A percentile compares a stretch with the other conserved stretches of the same genome.
phyloP scores from a whole-genome alignment of 2,797 vertebrate genomes.

The Acomys russatus region DNA sequence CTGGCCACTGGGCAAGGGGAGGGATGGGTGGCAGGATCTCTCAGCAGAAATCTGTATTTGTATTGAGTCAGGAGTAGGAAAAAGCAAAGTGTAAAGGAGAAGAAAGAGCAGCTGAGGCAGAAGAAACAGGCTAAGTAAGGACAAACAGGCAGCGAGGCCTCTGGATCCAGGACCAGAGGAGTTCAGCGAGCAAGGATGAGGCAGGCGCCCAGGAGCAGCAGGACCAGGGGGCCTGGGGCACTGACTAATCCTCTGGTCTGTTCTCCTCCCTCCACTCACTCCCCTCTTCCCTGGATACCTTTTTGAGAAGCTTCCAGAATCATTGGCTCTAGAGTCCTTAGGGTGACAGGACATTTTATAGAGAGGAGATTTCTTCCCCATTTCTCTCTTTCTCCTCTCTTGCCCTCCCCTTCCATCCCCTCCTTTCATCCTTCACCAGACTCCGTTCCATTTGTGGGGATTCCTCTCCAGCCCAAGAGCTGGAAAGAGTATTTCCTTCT shows the following conservation, averaged over 20 bases:
- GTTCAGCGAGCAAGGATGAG: too few relatives aligned
- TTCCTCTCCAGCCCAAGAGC: slow-evolving; percentile 11
- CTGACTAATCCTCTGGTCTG: neutral
- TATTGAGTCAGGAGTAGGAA: neutral
- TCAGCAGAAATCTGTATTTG: neutral
- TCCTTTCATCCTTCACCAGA: neutral
- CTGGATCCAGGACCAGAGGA: neutral
- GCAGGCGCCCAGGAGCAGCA: neutral
- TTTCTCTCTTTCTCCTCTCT: neutral
- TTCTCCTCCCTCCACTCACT: neutral
- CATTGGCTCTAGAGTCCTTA: neutral
- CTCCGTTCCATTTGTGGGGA: neutral
- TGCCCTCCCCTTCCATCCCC: rapidly evolving
- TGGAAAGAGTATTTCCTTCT: slow-evolving; percentile 31
- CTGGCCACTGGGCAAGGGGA: rapidly evolving
- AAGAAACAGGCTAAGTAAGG: neutral
- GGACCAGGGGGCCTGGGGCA: neutral
- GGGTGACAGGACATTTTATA: neutral
- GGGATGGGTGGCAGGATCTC: neutral
- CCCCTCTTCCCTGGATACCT: neutral
- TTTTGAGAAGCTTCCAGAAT: neutral
- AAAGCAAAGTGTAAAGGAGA: neutral
- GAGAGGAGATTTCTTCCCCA: neutral
- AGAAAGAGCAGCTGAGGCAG: neutral
- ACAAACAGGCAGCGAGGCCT: rapidly evolving